Evolutionary conservation across 2,888 invertebrate genomes (phyloP).

Genomic region (Drosophila siamana): DNA sequence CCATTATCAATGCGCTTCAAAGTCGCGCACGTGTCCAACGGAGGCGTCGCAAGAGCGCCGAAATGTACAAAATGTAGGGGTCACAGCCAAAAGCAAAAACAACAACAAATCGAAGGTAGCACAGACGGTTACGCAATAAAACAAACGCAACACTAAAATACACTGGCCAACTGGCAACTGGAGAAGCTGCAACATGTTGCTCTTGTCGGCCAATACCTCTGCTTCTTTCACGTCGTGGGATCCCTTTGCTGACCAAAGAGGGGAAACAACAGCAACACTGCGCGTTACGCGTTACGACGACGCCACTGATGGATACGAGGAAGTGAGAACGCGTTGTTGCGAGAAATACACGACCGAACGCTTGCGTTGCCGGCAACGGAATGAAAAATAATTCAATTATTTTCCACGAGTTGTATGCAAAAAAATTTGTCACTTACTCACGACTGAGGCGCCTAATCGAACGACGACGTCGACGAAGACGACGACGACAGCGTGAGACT

Average conservation of each 20-base stretch:
- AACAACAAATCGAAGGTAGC: conserved; percentile 9
- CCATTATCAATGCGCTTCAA: conserved; percentile 36
- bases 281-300: conserved; percentile 25
- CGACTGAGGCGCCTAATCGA: conserved; percentile 48
- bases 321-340: background rate
- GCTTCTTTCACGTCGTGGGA: conserved; percentile 8
- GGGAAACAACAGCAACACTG: conserved; percentile 10
- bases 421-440: conserved; percentile 52
- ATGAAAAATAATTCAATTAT: conserved; percentile 80
- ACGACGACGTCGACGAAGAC: conserved; percentile 14
- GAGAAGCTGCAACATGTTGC: conserved; percentile 2
- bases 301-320: conserved; percentile 32
- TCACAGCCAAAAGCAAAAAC: conserved; percentile 19
- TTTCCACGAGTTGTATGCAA: conserved; percentile 65
- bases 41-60: conserved; percentile 6
- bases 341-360: conserved; percentile 64
- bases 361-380: conserved; percentile 75
- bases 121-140: conserved; percentile 10
- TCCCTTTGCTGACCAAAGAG: conserved; percentile 24
- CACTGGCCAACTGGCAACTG: conserved; percentile 10
- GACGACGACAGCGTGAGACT: conserved; percentile 12
- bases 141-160: background rate
- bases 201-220: conserved; percentile 6
- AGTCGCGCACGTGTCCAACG: conserved; percentile 39
- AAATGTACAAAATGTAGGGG: conserved; percentile 12